These are phyloP conservation scores for Cynopterus sphinx DNA, from an alignment of 2,797 vertebrate genomes.

Conservation along the genomic window DNA sequence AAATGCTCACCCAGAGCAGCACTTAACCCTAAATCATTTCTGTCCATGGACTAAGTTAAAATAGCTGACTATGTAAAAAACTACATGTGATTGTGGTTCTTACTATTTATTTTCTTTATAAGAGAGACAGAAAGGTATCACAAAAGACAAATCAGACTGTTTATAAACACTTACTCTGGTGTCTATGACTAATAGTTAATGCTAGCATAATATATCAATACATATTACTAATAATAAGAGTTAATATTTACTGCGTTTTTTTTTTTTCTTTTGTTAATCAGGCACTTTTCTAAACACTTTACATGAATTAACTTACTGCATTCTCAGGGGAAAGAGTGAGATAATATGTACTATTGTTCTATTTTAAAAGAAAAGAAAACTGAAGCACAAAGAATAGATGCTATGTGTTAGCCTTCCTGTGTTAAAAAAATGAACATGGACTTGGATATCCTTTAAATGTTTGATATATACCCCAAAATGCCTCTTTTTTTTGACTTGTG, in stretches of 20 bases:
- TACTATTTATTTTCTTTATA: constrained; percentile 26
- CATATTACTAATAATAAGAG: neutral
- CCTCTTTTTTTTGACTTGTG: neutral
- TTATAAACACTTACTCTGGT: neutral
- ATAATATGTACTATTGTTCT: neutral
- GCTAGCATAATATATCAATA: neutral
- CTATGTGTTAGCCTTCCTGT: neutral
- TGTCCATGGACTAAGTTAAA: neutral
- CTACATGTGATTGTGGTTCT: neutral
- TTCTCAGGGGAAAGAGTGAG: neutral
- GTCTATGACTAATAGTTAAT: neutral
- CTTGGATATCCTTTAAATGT: neutral
- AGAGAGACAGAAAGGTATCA: neutral
- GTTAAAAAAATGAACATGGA: neutral
- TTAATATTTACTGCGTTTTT: neutral
- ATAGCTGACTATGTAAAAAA: neutral
- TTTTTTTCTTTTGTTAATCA: neutral
- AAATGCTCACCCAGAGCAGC: neutral
- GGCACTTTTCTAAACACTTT: neutral
- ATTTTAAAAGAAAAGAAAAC: neutral
- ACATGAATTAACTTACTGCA: constrained; percentile 8
- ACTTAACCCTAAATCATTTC: neutral
- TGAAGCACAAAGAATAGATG: neutral
- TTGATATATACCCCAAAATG: neutral
- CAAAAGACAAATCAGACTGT: neutral